Base-by-base conservation (phyloP, 2,888 invertebrate genomes). In the Rhynchonema sp. region DNA sequence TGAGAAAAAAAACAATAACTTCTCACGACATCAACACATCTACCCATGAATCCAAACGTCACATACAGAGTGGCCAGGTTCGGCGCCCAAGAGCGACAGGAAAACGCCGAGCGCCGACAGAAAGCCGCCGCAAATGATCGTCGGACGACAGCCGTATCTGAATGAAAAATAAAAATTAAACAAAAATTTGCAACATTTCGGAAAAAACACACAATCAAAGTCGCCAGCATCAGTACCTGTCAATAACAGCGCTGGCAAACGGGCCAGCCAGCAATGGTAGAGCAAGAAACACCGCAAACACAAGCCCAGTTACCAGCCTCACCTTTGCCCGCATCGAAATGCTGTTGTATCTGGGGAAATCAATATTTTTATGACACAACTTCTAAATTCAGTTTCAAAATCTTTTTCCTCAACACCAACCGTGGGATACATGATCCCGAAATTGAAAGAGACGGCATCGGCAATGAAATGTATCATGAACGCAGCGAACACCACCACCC, bases 241-340 rank as follows among this genome's bases (percentile, higher is more conserved):
- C 56, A 22, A 29, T 38, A 1, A 38, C 25, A 1, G 56, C 38
- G 30, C 22, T 22, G 1, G 87, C 87, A 59, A 88, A 81, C 0
- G 88, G 88, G 0, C 87, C 87, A 0, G 86, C 84, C 20, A 87
- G 74, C 62, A 91, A 77, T 9, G 91, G 90, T 81, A 89, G 85
- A 53, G 89, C 86, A 82, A 89, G 86, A 73, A 91, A 88, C 58
- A 91, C 78, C 0, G 87, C 85, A 1, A 87, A 88, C 63, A 90
- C 85, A 84, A 86, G n/a, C n/a, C n/a, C n/a, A n/a, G n/a, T n/a
- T 85, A 1, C 89, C 86, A 0, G 90, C 89, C 71, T 86, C 85
- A 60, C 86, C 84, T 68, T 86, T 85, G 58, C 84, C 83, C 70
- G 85, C 84, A 56, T 83, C 83, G 75, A 89, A 91, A 73, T 86